Conservation (phyloP, 2,888 invertebrate species). For the Cheilosia variabilis region DNA sequence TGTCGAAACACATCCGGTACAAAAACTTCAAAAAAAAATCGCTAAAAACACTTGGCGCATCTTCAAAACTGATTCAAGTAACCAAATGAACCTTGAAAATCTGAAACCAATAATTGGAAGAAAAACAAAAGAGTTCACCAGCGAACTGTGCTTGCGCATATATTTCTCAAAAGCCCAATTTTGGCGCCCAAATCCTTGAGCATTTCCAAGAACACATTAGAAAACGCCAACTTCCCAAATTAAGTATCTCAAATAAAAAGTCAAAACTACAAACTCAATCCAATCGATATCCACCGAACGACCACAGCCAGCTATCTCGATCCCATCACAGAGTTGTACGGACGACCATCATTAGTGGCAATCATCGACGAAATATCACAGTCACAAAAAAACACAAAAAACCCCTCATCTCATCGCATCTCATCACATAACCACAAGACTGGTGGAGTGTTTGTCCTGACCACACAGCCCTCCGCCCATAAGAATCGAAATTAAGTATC, state of each 20-base stretch:
- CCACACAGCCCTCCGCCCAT: slow-evolving; percentile 6
- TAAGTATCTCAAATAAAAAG: slow-evolving; percentile 41
- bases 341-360: slow-evolving; percentile 67
- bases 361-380: slow-evolving; percentile 41
- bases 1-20: too few relatives aligned
- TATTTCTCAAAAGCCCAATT: neutral
- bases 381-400: slow-evolving; percentile 8
- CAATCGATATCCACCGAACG: slow-evolving; percentile 23
- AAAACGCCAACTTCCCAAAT: neutral
- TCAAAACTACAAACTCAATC: slow-evolving; percentile 35
- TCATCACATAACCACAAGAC: slow-evolving; percentile 7
- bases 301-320: slow-evolving; percentile 2
- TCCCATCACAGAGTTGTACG: slow-evolving; percentile 18
- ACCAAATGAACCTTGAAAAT: neutral
- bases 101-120: neutral
- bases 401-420: slow-evolving; percentile 2
- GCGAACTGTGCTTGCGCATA: slow-evolving; percentile 22
- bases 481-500: slow-evolving; percentile 60
- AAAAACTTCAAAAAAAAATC: rapidly evolving
- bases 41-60: too few relatives aligned
- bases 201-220: neutral
- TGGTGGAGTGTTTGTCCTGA: slow-evolving; percentile 36
- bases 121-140: slow-evolving; percentile 53
- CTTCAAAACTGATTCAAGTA: neutral
- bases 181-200: neutral